These are phyloP conservation scores for Monochamus saltuarius DNA, from an alignment of 1,140 invertebrate genomes.

Conservation along the genomic window DNA sequence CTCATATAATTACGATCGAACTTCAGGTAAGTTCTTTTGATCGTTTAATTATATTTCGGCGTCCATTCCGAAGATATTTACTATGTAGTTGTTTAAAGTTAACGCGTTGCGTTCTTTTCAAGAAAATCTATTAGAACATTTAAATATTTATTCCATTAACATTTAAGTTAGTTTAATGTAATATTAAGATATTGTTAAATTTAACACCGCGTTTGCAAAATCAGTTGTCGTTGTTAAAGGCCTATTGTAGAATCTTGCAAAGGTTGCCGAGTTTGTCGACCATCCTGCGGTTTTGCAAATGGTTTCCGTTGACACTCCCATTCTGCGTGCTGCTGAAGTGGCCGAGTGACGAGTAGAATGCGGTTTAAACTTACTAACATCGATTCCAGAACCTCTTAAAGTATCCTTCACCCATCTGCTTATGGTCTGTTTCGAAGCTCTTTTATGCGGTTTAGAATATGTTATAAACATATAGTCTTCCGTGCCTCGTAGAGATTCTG, in stretches of 20 bases:
- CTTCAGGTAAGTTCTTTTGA: too few species aligned
- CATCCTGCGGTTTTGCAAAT: not conserved
- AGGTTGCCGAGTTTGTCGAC: not conserved
- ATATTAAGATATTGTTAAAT: too few species aligned
- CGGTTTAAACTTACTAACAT: not conserved
- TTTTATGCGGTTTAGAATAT: not conserved
- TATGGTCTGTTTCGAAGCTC: not conserved
- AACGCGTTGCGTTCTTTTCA: too few species aligned
- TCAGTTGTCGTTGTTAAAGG: too few species aligned
- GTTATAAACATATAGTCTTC: constrained; percentile 1
- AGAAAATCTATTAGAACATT: too few species aligned
- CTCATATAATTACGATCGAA: too few species aligned
- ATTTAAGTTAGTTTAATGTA: too few species aligned
- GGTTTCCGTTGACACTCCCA: not conserved
- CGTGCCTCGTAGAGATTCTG: not conserved
- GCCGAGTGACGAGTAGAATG: not conserved
- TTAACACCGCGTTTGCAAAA: too few species aligned
- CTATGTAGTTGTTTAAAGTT: too few species aligned
- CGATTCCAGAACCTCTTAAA: not conserved
- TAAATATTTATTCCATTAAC: too few species aligned
- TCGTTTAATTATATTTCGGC: too few species aligned
- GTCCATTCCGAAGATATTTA: too few species aligned
- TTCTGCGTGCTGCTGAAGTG: not conserved
- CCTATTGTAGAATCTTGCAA: not conserved
- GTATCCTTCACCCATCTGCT: not conserved